A percentile compares a stretch with the other conserved stretches of the same genome.
These are phyloP conservation scores for Drosophila tanythrix DNA, from an alignment of 2,888 invertebrate species.

Conservation along the genomic window DNA sequence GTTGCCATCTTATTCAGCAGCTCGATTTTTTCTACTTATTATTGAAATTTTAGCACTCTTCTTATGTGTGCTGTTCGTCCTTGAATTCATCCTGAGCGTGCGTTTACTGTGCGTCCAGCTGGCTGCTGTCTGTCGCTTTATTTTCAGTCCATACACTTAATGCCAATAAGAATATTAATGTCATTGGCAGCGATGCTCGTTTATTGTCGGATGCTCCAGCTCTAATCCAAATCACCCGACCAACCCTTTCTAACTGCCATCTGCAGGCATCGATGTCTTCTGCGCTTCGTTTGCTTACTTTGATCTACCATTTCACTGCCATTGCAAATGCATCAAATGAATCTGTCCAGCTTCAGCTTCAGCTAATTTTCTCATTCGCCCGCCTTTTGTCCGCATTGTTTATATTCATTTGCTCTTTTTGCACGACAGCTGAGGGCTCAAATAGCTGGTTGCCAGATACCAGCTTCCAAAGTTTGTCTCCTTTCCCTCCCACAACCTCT, in stretches of 20 bases:
- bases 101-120: conserved; percentile 5
- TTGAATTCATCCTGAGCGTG: conserved; percentile 2
- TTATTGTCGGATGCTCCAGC: conserved; percentile 34
- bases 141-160: conserved; percentile 63
- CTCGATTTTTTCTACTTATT: conserved; percentile 42
- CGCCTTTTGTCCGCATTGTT: conserved; percentile 47
- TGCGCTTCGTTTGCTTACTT: background rate
- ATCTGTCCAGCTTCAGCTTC: background rate
- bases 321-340: conserved; percentile 16
- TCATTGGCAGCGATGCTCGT: conserved; percentile 59
- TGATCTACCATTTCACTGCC: background rate
- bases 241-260: background rate
- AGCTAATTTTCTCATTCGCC: background rate
- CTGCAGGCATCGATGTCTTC: conserved; percentile 1
- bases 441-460: conserved; percentile 33
- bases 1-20: conserved; percentile 17
- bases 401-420: conserved; percentile 71
- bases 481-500: conserved; percentile 1
- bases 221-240: background rate
- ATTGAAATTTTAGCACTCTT: conserved; percentile 52
- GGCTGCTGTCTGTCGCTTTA: conserved; percentile 18
- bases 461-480: conserved; percentile 14
- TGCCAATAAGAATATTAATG: conserved; percentile 79
- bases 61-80: conserved; percentile 24
- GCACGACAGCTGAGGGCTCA: conserved; percentile 49